These are phyloP conservation scores for Frankliniella fusca DNA, from an alignment of 2,888 invertebrate genomes.

Conservation along the genomic window DNA sequence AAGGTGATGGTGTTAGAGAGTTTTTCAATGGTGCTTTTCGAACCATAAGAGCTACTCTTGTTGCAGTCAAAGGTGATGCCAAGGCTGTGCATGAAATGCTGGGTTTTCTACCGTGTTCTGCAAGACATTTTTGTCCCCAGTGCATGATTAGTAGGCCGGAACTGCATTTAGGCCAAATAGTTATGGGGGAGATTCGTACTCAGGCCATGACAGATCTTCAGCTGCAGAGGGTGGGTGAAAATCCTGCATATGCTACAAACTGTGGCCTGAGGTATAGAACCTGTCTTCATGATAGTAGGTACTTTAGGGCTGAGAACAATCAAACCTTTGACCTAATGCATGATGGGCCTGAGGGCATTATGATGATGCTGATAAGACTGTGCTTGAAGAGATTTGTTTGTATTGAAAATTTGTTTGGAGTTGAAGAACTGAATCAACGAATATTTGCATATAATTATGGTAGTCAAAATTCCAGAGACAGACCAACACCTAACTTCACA, in stretches of 20 bases:
- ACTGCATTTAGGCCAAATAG: not conserved
- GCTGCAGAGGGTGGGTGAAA: not conserved
- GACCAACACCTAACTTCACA: not conserved
- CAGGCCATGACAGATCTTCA: not conserved
- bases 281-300: not conserved
- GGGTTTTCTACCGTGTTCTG: not conserved
- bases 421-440: not conserved
- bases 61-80: not conserved
- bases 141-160: not conserved
- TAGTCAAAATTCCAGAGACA: not conserved
- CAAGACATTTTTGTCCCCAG: not conserved
- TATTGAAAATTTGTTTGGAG: not conserved
- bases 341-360: not conserved
- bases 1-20: not conserved
- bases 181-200: not conserved
- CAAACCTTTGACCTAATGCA: not conserved
- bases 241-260: not conserved
- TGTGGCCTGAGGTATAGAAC: not conserved
- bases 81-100: not conserved
- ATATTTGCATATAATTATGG: constrained; percentile 1
- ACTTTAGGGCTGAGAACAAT: not conserved
- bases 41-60: not conserved
- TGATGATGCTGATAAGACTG: not conserved
- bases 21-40: not conserved
- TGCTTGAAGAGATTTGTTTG: not conserved